phyloP scores from a whole-genome alignment of 2,888 invertebrate species.

The Drepanosiphum platanoidis region DNA sequence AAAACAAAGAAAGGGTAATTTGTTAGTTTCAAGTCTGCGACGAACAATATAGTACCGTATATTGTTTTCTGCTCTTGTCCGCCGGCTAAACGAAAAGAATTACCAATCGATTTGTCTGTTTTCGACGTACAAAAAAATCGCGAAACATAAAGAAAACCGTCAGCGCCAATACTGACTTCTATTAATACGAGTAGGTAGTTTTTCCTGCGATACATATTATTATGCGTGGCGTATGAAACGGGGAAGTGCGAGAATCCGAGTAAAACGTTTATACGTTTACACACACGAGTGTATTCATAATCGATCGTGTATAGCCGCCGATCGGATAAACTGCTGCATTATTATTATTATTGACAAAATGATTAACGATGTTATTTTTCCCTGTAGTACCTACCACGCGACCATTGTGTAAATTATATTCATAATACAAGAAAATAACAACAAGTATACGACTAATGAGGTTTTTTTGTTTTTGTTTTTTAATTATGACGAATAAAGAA shows the following conservation, averaged over 20 bases:
- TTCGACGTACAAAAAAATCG: conserved; percentile 53
- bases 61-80: conserved; percentile 54
- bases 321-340: not conserved
- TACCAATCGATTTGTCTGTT: conserved; percentile 62
- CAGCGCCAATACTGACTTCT: conserved; percentile 45
- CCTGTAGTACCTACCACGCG: not conserved
- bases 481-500: conserved; percentile 13
- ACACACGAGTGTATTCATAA: too few species aligned
- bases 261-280: too few species aligned
- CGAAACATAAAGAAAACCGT: conserved; percentile 53
- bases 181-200: not conserved
- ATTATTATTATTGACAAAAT: not conserved
- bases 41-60: conserved; percentile 49
- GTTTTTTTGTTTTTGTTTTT: too few species aligned
- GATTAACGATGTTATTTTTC: not conserved
- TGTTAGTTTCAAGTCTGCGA: conserved; percentile 58
- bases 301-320: not conserved
- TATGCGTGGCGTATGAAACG: not conserved
- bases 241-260: not conserved
- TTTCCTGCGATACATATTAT: conserved; percentile 2
- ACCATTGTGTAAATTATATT: not conserved
- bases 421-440: not conserved
- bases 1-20: conserved; percentile 59
- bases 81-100: conserved; percentile 49
- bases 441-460: not conserved